Conservation (phyloP, 2,888 invertebrate genomes). For the Incurvaria masculella region DNA sequence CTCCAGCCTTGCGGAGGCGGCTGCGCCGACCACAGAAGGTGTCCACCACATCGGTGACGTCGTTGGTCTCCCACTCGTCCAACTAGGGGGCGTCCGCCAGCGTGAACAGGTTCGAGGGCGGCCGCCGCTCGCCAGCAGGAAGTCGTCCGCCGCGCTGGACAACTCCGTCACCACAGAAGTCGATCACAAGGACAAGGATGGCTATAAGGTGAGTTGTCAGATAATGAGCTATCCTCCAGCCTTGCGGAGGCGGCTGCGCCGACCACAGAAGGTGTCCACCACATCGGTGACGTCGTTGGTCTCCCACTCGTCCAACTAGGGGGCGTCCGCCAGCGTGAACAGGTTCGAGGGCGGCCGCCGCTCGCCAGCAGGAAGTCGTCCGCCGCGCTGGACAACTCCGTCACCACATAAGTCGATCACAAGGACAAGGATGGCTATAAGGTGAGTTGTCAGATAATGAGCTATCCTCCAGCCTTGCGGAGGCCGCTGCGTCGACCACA, state of each 20-base stretch:
- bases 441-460: no score
- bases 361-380: slow-evolving; percentile 57
- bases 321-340: slow-evolving; percentile 56
- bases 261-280: slow-evolving; percentile 61
- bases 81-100: slow-evolving; percentile 50
- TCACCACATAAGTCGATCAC: slow-evolving; percentile 52
- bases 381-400: slow-evolving; percentile 52
- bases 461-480: slow-evolving; percentile 56
- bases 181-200: slow-evolving; percentile 65
- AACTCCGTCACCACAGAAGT: slow-evolving; percentile 53
- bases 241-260: slow-evolving; percentile 64
- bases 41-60: slow-evolving; percentile 57
- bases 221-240: no score
- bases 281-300: slow-evolving; percentile 62
- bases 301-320: slow-evolving; percentile 57
- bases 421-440: slow-evolving; percentile 72
- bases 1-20: slow-evolving; percentile 64
- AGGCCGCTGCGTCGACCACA: slow-evolving; percentile 66
- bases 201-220: slow-evolving; percentile 63
- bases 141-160: slow-evolving; percentile 51
- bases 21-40: slow-evolving; percentile 63
- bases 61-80: slow-evolving; percentile 60
- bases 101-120: slow-evolving; percentile 65
- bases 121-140: slow-evolving; percentile 56
- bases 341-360: slow-evolving; percentile 60